Conservation (phyloP, 1,140 invertebrate genomes). For the Chionoecetes opilio region DNA sequence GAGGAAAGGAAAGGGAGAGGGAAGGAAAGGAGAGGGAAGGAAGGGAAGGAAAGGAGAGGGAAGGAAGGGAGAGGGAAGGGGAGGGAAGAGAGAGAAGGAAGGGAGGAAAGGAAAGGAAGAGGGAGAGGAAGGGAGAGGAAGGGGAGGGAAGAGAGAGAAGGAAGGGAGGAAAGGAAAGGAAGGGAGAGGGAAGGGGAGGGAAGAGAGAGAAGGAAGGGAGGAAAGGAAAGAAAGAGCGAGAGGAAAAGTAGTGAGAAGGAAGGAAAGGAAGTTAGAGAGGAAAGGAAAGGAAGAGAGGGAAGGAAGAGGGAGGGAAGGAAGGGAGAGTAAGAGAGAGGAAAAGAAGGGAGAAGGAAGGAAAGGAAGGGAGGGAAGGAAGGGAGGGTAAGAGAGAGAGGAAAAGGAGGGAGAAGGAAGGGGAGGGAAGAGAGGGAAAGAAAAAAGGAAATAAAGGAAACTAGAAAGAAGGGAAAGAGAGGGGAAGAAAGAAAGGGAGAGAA, state of each 20-base stretch:
- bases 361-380: too few relatives aligned
- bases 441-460: background rate
- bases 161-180: background rate
- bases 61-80: background rate
- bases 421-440: background rate
- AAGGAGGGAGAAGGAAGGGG: background rate
- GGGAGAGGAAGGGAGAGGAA: background rate
- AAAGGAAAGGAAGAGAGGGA: background rate
- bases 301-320: background rate
- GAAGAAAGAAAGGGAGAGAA: background rate
- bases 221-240: background rate
- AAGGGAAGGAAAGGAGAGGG: background rate
- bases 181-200: background rate
- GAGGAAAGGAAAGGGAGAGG: background rate
- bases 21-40: background rate
- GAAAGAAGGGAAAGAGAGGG: background rate
- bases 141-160: too few relatives aligned
- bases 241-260: too few relatives aligned
- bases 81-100: background rate
- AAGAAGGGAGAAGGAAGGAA: too few relatives aligned
- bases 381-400: background rate
- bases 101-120: background rate
- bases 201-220: background rate
- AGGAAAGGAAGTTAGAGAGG: background rate
- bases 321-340: too few relatives aligned